Conservation (phyloP, 2,888 invertebrate genomes). For the Drosophila yooni region DNA sequence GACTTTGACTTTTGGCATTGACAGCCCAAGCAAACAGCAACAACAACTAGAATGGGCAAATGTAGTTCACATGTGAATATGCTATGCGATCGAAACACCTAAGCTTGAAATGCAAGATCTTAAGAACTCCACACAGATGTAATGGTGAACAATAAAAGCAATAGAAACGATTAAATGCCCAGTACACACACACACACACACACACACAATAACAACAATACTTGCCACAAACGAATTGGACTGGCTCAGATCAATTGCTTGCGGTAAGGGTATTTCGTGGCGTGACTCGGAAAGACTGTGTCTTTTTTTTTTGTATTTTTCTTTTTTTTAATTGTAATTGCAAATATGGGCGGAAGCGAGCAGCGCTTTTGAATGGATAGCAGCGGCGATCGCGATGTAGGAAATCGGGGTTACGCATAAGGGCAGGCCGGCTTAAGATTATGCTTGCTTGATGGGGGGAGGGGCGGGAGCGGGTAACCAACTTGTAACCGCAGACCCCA, state of each 20-base stretch:
- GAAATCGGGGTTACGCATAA: conserved; percentile 67
- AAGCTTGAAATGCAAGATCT: not conserved
- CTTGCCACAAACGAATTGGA: not conserved
- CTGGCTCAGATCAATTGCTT: not conserved
- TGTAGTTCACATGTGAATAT: conserved; percentile 19
- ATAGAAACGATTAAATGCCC: not conserved
- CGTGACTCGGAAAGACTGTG: not conserved
- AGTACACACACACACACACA: not conserved
- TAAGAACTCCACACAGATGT: not conserved
- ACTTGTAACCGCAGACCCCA: conserved; percentile 37
- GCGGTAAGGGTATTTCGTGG: conserved; percentile 29
- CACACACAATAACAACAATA: not conserved
- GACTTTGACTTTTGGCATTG: conserved; percentile 78
- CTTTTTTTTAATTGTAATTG: conserved; percentile 66
- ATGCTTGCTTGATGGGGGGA: not conserved
- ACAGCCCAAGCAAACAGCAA: conserved; percentile 25
- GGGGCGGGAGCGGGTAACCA: conserved; percentile 9
- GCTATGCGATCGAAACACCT: not conserved
- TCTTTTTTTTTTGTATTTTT: not conserved
- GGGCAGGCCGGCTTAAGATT: conserved; percentile 51
- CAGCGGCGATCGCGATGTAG: conserved; percentile 36
- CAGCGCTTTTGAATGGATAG: conserved; percentile 63
- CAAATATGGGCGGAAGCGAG: conserved; percentile 73
- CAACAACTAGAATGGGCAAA: conserved; percentile 23
- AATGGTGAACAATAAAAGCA: not conserved